A percentile compares a stretch with the other conserved stretches of the same genome.
Evolutionary conservation across 2,888 invertebrate species (phyloP).

Genomic region (Mesoligia furuncula): DNA sequence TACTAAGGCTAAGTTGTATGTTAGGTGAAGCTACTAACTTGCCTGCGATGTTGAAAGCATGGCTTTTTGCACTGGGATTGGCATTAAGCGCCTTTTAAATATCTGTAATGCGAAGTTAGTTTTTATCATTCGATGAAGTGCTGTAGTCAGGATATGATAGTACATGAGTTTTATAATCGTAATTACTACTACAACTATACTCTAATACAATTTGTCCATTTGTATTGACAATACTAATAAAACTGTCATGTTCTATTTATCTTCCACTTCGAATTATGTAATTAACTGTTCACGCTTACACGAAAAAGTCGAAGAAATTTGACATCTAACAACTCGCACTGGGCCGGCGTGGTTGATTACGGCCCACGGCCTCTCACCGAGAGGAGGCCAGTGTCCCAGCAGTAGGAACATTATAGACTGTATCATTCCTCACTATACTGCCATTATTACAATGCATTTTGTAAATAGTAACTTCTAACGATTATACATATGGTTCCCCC

Average conservation of each 20-base stretch:
- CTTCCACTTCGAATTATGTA: background rate
- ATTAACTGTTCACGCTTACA: background rate
- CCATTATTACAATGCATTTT: constrained; percentile 14
- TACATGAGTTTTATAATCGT: background rate
- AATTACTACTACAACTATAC: background rate
- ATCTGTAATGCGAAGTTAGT: background rate
- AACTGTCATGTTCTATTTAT: background rate
- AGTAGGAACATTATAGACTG: no score
- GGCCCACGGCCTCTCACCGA: no score
- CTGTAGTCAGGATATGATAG: background rate
- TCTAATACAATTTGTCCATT: background rate
- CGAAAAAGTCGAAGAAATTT: no score
- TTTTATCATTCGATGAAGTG: background rate
- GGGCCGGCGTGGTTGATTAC: no score
- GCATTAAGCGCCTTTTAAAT: background rate
- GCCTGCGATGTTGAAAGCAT: background rate
- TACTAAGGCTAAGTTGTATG: constrained; percentile 4
- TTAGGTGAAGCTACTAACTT: no score
- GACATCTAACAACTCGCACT: no score
- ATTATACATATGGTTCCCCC: constrained; percentile 29
- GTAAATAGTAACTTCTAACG: constrained; percentile 17
- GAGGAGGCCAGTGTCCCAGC: no score
- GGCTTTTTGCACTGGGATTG: background rate
- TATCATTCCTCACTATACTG: background rate
- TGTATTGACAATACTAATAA: background rate